These are phyloP conservation scores for Microdon myrmicae DNA, from an alignment of 2,888 invertebrate genomes.

Conservation along the genomic window DNA sequence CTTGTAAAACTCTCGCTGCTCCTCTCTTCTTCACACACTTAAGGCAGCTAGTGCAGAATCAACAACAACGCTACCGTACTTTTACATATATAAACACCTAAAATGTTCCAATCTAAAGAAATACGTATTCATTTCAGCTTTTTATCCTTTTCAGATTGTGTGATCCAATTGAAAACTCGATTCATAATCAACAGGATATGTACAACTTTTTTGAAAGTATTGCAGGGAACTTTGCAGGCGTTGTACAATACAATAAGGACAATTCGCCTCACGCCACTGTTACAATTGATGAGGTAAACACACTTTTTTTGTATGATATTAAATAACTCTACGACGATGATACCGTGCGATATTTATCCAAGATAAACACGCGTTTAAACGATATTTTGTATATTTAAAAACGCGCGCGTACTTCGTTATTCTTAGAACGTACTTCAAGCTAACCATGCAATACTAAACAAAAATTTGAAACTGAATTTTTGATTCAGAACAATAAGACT, in stretches of 20 bases:
- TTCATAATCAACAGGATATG: constrained; percentile 74
- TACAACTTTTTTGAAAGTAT: constrained; percentile 84
- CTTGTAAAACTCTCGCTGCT: too few relatives aligned
- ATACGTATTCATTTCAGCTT: too few relatives aligned
- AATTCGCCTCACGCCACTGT: constrained; percentile 81
- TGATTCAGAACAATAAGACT: too few relatives aligned
- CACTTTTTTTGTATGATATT: not conserved
- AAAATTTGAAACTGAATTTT: too few relatives aligned
- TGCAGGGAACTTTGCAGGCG: constrained; percentile 86
- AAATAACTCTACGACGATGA: constrained; percentile 1
- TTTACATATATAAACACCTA: too few relatives aligned
- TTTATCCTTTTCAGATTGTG: constrained; percentile 73
- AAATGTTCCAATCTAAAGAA: too few relatives aligned
- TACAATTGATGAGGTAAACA: constrained; percentile 77
- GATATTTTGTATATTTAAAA: not conserved
- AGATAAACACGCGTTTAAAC: not conserved
- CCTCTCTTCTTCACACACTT: too few relatives aligned
- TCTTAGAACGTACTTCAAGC: too few relatives aligned
- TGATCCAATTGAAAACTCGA: constrained; percentile 74
- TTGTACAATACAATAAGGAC: constrained; percentile 95
- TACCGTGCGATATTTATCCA: not conserved
- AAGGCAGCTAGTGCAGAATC: too few relatives aligned
- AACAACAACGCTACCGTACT: not conserved
- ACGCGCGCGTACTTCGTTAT: not conserved
- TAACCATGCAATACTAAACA: too few relatives aligned